Conservation (phyloP, 2,797 vertebrate species). For the Acridotheres tristis region DNA sequence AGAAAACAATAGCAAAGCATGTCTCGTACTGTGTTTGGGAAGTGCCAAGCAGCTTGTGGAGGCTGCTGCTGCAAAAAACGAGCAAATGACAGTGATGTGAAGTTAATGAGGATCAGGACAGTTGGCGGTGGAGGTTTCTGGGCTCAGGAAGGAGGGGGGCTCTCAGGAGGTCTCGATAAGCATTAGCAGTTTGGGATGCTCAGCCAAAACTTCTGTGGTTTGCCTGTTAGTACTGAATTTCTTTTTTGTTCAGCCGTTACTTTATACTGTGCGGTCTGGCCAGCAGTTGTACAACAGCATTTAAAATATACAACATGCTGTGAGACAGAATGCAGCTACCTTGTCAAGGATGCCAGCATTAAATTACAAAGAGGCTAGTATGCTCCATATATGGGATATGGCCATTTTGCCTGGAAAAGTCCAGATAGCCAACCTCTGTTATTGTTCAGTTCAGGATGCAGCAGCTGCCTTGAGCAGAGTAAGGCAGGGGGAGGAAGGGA, state of each 20-base stretch:
- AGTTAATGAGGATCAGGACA: conserved; percentile 63
- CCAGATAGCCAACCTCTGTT: not conserved
- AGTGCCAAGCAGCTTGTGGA: not conserved
- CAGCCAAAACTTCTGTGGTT: conserved; percentile 66
- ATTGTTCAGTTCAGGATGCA: not conserved
- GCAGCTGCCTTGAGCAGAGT: not conserved
- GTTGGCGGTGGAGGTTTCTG: conserved; percentile 33
- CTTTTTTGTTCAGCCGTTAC: conserved; percentile 66
- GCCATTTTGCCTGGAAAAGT: conserved; percentile 28
- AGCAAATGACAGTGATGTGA: conserved; percentile 46
- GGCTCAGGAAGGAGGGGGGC: conserved; percentile 19
- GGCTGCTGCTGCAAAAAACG: not conserved
- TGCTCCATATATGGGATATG: conserved; percentile 8
- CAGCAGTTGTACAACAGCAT: conserved; percentile 68
- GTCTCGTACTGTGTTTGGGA: conserved; percentile 7
- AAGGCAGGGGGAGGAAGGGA: not conserved
- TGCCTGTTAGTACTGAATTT: conserved; percentile 57
- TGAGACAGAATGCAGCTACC: conserved; percentile 70
- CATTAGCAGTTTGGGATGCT: conserved; percentile 60
- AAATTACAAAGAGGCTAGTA: conserved; percentile 62
- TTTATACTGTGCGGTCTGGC: conserved; percentile 68
- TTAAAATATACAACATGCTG: conserved; percentile 73
- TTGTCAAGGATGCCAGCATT: conserved; percentile 63
- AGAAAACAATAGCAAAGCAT: conserved; percentile 22
- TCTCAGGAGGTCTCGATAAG: conserved; percentile 60